Conservation (phyloP, 2,797 vertebrate species). For the Hypotaenidia philippensis region DNA sequence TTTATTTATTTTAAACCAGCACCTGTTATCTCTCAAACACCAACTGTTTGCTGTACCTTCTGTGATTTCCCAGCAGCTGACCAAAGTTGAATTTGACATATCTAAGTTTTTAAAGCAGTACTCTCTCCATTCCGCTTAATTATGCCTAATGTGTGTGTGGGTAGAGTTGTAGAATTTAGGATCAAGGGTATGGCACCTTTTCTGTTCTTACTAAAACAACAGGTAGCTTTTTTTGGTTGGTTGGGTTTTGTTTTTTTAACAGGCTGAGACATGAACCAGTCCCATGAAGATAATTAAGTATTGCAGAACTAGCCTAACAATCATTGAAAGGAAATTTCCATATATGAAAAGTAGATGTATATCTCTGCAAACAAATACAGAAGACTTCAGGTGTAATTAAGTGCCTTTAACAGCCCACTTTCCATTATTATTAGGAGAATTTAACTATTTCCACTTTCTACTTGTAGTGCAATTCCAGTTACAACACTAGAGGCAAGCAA, state of each 20-base stretch:
- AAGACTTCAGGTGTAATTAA: not conserved
- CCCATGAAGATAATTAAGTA: rapidly evolving
- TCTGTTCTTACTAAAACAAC: not conserved
- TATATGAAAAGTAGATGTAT: not conserved
- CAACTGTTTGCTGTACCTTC: not conserved
- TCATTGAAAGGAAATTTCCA: not conserved
- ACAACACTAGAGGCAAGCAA: not conserved
- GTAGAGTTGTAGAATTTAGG: not conserved
- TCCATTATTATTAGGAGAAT: not conserved
- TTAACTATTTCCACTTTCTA: not conserved
- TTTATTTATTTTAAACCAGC: constrained; percentile 13
- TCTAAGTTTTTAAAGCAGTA: not conserved
- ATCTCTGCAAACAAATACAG: not conserved
- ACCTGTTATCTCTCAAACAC: not conserved
- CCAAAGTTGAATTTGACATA: not conserved
- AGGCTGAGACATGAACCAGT: not conserved
- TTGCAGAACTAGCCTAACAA: not conserved
- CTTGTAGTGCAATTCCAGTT: not conserved
- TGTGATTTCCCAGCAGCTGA: not conserved
- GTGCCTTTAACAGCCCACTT: not conserved
- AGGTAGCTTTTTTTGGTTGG: not conserved
- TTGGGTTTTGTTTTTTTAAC: not conserved
- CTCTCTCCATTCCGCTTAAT: not conserved
- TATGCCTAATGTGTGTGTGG: rapidly evolving
- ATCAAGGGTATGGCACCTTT: not conserved